phyloP scores from a whole-genome alignment of 1,140 invertebrate species.

The Tyrophagus putrescentiae region DNA sequence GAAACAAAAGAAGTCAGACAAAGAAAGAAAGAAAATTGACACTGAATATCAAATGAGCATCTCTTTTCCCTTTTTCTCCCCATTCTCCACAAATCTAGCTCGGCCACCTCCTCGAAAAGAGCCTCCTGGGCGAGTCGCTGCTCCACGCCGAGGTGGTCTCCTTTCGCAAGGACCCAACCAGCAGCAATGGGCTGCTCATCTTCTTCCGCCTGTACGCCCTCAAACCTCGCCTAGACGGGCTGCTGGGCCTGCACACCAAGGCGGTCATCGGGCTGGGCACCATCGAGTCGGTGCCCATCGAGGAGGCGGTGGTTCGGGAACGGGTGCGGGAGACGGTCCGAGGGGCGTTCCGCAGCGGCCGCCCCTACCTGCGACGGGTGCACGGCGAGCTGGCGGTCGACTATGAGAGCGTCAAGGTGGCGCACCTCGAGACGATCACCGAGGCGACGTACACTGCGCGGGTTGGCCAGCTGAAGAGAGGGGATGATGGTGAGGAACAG shows the following conservation, averaged over 20 bases:
- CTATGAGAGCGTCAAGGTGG: not conserved
- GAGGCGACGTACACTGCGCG: not conserved
- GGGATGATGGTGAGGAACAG: not conserved
- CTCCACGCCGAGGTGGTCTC: constrained; percentile 47
- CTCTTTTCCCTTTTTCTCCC: not conserved
- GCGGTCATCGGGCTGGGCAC: not conserved
- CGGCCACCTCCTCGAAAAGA: constrained; percentile 38
- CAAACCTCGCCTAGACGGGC: not conserved
- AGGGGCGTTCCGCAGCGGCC: not conserved
- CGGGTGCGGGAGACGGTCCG: not conserved
- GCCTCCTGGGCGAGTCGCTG: constrained; percentile 43
- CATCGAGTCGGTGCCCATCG: not conserved
- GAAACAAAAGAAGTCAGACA: no score
- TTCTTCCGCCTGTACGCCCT: constrained; percentile 49
- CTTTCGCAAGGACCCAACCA: constrained; percentile 53
- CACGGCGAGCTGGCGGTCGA: not conserved
- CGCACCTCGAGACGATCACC: not conserved
- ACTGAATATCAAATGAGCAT: no score
- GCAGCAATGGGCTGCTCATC: constrained; percentile 48
- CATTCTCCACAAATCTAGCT: constrained; percentile 33
- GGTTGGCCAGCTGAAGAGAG: no score
- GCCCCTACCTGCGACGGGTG: not conserved
- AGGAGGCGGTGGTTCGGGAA: not conserved
- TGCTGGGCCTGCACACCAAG: not conserved
- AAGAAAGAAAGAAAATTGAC: no score